Base-by-base conservation (phyloP, 2,797 vertebrate species). In the Enteromius fasciolatus region DNA sequence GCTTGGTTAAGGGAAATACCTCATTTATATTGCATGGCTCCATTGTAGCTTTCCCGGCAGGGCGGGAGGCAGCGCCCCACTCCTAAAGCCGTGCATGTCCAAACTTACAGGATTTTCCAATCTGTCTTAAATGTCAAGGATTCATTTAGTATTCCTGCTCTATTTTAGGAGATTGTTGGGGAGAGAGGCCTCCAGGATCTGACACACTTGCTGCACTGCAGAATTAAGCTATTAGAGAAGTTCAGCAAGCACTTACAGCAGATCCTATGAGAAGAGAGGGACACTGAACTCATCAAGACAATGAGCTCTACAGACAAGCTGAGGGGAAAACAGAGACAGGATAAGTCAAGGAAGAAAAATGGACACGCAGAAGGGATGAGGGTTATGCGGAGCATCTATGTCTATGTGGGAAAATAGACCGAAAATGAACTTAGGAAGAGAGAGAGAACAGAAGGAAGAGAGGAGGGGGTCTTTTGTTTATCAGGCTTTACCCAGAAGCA, bases 111-210 rank as follows among this genome's bases (percentile, higher is more conserved):
- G 63, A 76, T 82, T 82, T 82, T 82, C 81, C 70, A 72, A 85
- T 84, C 83, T 73, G 72, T 85, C 84, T 76, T 72, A 85, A 85
- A 85, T 82, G 84, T 82, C 84, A 82, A 72, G 79, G 79, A 78
- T 81, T 85, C 67, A 85, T 85, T 85, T 82, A 70, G 66, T 78
- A 82, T 82, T 82, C 84, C 36, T 77, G 75, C 46, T 76, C 57
- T 85, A 82, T 85, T 85, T 82, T 78, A 10, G 74, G 83, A 72
- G 67, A 57, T 85, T 64, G 66, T 78, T 77, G 66, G 54, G 54
- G 66, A 70, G 44, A 81, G 31, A 64, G 84, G 31, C 44, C 79
- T 78, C 61, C 23, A 57, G 74, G 72, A 78, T 81, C 79, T 81
- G 52, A 77, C 54, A 70, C 50, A 76, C 57, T 63, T 80, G 36